Base-by-base conservation (phyloP, 37 sponge, comb jelly and placozoan genomes). In the Bolinopsis microptera region DNA sequence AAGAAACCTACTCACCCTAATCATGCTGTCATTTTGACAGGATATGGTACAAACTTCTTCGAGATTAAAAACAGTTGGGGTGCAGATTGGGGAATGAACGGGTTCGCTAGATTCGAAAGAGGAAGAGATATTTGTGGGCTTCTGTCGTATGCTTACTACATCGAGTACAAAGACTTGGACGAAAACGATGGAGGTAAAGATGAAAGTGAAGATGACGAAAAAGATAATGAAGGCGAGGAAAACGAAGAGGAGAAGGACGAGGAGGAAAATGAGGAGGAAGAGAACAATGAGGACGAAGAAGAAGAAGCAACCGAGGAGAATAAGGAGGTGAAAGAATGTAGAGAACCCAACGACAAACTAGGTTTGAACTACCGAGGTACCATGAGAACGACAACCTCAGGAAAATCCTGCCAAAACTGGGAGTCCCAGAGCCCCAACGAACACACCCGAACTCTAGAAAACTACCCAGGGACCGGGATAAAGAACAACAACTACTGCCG, bases 31-130 rank as follows among this genome's bases (percentile, higher is more conserved):
- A n/a, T 28, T 72, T n/a, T 72, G 31, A 28, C 31, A 3, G 75
- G 75, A 8, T 72, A 72, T 21, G 26, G 75, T 72, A 5, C 75
- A 8, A 72, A 72, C 31, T 72, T 23, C 26, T 72, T 30, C 75
- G 31, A n/a, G 31, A 30, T 72, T n/a, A 72, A 72, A n/a, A 72
- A 72, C 75, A 30, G 31, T 28, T 72, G 75, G 75, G 75, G 75
- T 72, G 75, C 75, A 24, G 75, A 72, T 72, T 72, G 75, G 75
- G 75, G 75, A 3, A 2, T 72, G 31, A 21, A 72, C 75, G 75
- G 75, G 13, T 72, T 24, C 18, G 75, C 31, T n/a, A 72, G 31
- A 28, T 30, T 72, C 26, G 31, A 30, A n/a, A 8, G 75, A 28
- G 75, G 75, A 3, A 72, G 31, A n/a, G 31, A 72, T 28, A 72